Percentiles rank a stretch among this genome's conserved stretches.
phyloP scores from a whole-genome alignment of 2,888 invertebrate genomes.

The Abrostola tripartita region DNA sequence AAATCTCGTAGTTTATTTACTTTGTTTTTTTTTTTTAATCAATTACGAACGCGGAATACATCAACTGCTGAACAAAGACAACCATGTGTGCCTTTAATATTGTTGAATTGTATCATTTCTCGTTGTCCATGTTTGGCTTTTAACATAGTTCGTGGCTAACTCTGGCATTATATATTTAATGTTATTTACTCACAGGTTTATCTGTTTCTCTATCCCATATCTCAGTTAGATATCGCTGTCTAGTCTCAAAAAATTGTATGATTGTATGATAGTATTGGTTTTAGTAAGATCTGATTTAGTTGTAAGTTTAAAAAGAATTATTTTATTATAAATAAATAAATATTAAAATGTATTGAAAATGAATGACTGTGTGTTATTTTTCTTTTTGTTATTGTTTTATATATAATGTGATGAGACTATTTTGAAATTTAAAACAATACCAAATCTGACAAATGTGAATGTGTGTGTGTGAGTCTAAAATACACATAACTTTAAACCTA shows the following conservation, averaged over 20 bases:
- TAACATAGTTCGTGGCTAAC: slow-evolving; percentile 5
- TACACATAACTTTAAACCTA: no score
- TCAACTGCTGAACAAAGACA: no score
- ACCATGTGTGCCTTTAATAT: background rate
- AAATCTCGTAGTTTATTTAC: no score
- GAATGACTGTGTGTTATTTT: slow-evolving; percentile 25
- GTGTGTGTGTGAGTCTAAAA: no score
- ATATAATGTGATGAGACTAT: no score
- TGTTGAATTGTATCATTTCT: background rate
- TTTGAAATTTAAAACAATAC: no score
- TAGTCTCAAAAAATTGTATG: slow-evolving; percentile 84
- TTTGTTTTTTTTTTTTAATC: no score
- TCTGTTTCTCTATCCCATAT: slow-evolving; percentile 60
- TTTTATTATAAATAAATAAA: slow-evolving; percentile 77
- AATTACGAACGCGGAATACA: no score
- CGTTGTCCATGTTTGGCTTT: slow-evolving; percentile 6
- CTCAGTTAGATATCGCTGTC: slow-evolving; percentile 82
- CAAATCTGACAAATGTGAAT: no score
- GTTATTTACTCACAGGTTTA: slow-evolving; percentile 50
- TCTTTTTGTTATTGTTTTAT: no score
- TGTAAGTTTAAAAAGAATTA: slow-evolving; percentile 78
- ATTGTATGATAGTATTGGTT: slow-evolving; percentile 71
- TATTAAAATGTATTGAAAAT: slow-evolving; percentile 64
- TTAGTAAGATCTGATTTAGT: slow-evolving; percentile 76
- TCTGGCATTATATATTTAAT: slow-evolving; percentile 34